Base-by-base conservation (phyloP, 2,888 invertebrate genomes). In the Tryphoninae sp. region DNA sequence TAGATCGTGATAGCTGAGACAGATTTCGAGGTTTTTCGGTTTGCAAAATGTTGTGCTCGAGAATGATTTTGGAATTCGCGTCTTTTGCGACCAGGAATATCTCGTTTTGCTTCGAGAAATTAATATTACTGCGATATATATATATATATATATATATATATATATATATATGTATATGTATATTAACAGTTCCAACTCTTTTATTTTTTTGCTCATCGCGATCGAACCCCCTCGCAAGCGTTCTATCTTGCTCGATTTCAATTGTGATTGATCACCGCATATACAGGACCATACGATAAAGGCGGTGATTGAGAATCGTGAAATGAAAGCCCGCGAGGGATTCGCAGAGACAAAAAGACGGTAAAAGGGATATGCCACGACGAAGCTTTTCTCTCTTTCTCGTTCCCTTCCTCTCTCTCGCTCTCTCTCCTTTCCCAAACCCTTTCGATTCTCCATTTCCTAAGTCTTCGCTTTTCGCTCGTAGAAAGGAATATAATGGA, bases 221-320 rank as follows among this genome's bases (percentile, higher is more conserved):
- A 53, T 59, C 11, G 62, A 68, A 59, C 42, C 62, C 83, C 75
- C 84, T 75, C 86, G 84, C 81, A 67, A 80, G 69, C 80, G 58
- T 67, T 69, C 73, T 81, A 69, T 86, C 84, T 86, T 86, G 87
- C 88, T 87, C 88, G 87, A 88, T 88, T 89, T 90, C 91, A 90
- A 90, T 90, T 90, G 89, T 90, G 90, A 90, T 91, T 90, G 90
- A 90, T 90, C 89, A 89, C 90, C 80, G n/a, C 22, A 13, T 64
- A 61, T 51, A 49, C 19, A 33, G 4, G 2, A 55, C 33, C n/a
- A 64, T 53, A 19, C 88, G 86, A 16, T 55, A 23, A 53, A 68
- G 65, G 75, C 87, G 89, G 87, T 90, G 90, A 90, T 91, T 90
- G 91, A 90, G 88, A 90, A 89, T 90, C 88, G 64, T 86, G 86